Percentiles rank a stretch among this genome's conserved stretches.
These are phyloP conservation scores for Eupithecia abbreviata DNA, from an alignment of 2,888 invertebrate genomes.

Conservation along the genomic window DNA sequence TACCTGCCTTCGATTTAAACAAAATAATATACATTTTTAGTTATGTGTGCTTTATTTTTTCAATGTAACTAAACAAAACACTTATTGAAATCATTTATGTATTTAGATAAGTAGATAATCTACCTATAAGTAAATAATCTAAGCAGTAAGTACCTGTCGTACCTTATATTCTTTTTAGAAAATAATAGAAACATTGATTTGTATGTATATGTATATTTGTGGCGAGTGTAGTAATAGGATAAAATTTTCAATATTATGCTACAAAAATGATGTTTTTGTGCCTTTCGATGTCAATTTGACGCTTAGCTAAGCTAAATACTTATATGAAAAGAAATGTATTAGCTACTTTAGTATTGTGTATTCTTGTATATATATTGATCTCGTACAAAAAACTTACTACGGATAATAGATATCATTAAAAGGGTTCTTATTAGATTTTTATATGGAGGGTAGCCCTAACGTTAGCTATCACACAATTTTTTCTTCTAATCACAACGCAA, in stretches of 20 bases:
- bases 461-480: no score
- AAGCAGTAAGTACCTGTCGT: background rate
- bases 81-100: background rate
- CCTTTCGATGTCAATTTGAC: slow-evolving; percentile 54
- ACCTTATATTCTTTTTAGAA: background rate
- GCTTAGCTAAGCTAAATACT: slow-evolving; percentile 39
- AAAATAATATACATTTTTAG: background rate
- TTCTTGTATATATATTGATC: slow-evolving; percentile 2
- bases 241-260: slow-evolving; percentile 19
- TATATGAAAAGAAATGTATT: background rate
- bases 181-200: background rate
- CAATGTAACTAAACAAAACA: background rate
- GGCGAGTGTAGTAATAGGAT: background rate
- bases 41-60: background rate
- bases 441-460: no score
- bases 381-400: background rate
- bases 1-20: background rate
- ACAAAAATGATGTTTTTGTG: slow-evolving; percentile 42
- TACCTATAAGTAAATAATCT: background rate
- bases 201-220: slow-evolving; percentile 2
- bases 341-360: background rate
- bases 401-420: background rate
- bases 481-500: no score
- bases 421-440: no score
- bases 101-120: background rate